Evolutionary conservation across 2,888 invertebrate species (phyloP), one percentile per base, ranked within the genome.

Genomic region (Cyclophora albipunctata): DNA sequence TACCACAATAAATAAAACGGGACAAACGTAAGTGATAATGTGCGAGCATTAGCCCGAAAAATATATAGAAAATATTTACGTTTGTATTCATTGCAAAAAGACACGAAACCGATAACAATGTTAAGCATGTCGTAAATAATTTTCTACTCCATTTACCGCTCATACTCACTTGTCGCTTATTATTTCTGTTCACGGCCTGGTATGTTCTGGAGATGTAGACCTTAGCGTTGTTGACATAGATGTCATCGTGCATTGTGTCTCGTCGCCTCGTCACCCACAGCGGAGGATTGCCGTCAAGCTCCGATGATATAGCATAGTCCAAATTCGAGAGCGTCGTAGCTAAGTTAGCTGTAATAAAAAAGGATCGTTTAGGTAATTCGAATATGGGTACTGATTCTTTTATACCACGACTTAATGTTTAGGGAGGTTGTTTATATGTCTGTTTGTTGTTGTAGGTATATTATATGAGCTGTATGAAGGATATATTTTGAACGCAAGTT

Each of bases 141-240:
- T 45, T 42, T 51, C 41, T 34, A 37, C 44, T 37, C 37, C 37
- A 37, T 37, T 37, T 37, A 37, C 4, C 37, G 37, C 37, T 5
- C 37, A 37, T n/a, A 40, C 69, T 72, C 54, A 85, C 87, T 78
- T 87, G 87, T 55, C 79, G 66, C 55, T 87, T 87, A 45, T 81
- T 81, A 53, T 84, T 71, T 86, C 89, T 84, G 53, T 89, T 90
- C 55, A 83, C 86, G 42, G 93, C 91, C 63, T 91, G 90, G 68
- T 91, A 91, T 34, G 95, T 94, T 53, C 92, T 90, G 45, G 91
- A 91, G 53, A 91, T 90, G 63, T 94, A 86, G 48, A 97, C 91
- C 72, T 92, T 92, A 2, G 96, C 97, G 77, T 97, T 96, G 84
- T 97, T 97, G 55, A 97, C 93, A 81, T 91, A 97, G 65, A 96